Conservation (phyloP, 2,113 vertebrate species). For the Grantiella picta region DNA sequence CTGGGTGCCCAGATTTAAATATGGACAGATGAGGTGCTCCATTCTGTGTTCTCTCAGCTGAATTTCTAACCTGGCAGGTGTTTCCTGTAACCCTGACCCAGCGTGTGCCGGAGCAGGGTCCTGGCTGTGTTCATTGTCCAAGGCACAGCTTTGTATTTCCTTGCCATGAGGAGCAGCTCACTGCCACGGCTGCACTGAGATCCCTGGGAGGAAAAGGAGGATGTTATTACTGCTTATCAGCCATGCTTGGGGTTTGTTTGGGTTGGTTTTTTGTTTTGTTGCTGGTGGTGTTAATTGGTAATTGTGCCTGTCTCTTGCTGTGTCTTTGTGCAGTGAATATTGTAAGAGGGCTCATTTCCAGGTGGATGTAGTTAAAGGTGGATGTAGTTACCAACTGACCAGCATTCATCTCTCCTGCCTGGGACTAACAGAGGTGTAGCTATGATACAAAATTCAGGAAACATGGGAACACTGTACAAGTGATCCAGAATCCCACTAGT, state of each 20-base stretch:
- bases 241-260: fast-evolving
- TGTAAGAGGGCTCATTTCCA: neutral
- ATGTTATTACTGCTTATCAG: neutral
- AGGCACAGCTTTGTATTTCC: neutral
- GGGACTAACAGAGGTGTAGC: neutral
- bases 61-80: neutral
- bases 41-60: neutral
- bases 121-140: neutral
- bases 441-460: fast-evolving
- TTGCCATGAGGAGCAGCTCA: neutral
- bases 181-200: neutral
- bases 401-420: neutral
- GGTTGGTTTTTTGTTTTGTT: fast-evolving
- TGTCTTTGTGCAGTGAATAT: neutral
- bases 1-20: neutral
- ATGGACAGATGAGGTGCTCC: neutral
- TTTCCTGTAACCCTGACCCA: neutral
- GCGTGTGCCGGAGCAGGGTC: neutral
- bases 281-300: neutral
- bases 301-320: neutral
- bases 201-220: neutral
- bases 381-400: neutral
- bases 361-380: neutral
- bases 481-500: neutral
- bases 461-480: neutral